These are phyloP conservation scores for Patagioenas fasciata DNA, from an alignment of 2,113 vertebrate genomes.

Conservation along the genomic window DNA sequence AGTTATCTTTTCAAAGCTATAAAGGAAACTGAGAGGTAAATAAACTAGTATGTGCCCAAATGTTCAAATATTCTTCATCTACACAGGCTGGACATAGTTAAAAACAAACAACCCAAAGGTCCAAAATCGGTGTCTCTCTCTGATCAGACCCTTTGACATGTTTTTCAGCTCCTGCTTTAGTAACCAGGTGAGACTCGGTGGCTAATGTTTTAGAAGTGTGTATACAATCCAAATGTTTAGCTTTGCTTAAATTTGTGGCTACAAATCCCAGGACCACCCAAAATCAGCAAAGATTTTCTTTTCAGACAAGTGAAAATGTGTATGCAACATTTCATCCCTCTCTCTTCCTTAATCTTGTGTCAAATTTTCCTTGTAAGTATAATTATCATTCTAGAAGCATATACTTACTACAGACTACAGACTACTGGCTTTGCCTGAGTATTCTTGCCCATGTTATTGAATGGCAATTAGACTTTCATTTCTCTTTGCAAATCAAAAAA, in stretches of 20 bases:
- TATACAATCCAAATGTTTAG: not conserved
- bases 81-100: not conserved
- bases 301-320: fast-evolving
- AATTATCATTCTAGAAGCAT: fast-evolving
- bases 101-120: not conserved
- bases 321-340: not conserved
- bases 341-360: not conserved
- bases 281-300: not conserved
- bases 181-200: not conserved
- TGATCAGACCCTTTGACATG: not conserved
- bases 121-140: not conserved
- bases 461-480: not conserved
- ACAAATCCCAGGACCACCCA: not conserved
- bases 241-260: not conserved
- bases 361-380: not conserved
- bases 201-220: not conserved
- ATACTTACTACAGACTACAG: not conserved
- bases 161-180: not conserved
- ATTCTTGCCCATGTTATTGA: not conserved
- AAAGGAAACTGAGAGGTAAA: not conserved
- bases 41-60: not conserved
- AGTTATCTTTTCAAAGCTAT: not conserved
- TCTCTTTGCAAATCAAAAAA: not conserved
- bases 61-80: not conserved
- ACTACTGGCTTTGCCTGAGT: not conserved